Conservation (phyloP, 2,888 invertebrate genomes). For the Steromphala cineraria region DNA sequence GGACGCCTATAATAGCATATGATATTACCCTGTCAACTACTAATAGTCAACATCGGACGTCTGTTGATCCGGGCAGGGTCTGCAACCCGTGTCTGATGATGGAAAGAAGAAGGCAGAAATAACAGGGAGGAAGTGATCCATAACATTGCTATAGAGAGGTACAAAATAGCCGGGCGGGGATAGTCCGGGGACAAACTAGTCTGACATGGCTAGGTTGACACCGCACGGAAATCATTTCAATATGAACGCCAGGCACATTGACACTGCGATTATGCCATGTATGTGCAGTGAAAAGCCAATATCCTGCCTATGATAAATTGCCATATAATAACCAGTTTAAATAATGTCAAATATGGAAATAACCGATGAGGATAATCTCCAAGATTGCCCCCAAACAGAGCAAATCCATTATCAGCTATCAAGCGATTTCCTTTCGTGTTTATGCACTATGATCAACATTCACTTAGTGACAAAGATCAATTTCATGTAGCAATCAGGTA, state of each 20-base stretch:
- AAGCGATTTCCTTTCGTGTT: conserved; percentile 6
- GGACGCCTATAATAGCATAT: neutral
- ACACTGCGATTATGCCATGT: neutral
- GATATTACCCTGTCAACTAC: conserved; percentile 19
- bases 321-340: conserved; percentile 24
- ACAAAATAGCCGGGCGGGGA: neutral
- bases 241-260: conserved; percentile 2
- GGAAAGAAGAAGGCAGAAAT: neutral
- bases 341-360: conserved; percentile 26
- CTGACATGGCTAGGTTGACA: neutral
- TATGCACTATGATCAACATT: conserved; percentile 21
- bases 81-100: neutral
- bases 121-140: conserved; percentile 1
- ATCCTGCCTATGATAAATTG: conserved; percentile 25
- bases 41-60: neutral
- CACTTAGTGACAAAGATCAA: conserved; percentile 19
- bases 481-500: conserved; percentile 19
- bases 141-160: neutral
- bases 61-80: neutral
- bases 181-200: neutral
- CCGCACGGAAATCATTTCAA: conserved; percentile 7
- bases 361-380: conserved; percentile 13
- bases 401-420: conserved; percentile 13
- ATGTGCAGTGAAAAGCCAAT: conserved; percentile 17
- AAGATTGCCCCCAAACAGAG: conserved; percentile 22